Evolutionary conservation across 64 coral and sea anemone species (phyloP).

Genomic region (Dendrophyllia cribrosa): DNA sequence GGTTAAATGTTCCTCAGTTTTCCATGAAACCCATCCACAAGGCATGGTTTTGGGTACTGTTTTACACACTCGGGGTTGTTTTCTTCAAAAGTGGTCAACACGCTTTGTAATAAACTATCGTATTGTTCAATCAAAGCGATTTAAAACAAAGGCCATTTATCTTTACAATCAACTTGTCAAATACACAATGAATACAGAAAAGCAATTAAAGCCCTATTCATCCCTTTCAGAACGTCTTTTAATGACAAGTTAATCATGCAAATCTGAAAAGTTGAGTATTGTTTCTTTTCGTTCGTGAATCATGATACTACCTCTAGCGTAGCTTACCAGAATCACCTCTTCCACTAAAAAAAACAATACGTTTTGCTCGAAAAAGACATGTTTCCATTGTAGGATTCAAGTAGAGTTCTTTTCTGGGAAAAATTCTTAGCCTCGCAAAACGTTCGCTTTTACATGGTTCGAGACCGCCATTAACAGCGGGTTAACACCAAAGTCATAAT

Average conservation of each 20-base stretch:
- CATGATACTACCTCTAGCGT: too few species aligned
- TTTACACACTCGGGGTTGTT: background rate
- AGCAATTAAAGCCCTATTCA: slow-evolving; percentile 45
- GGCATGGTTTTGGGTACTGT: too few species aligned
- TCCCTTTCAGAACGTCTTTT: slow-evolving; percentile 8
- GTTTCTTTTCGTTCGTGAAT: too few species aligned
- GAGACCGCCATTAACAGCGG: background rate
- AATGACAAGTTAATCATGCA: slow-evolving; percentile 6
- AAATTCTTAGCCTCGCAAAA: too few species aligned
- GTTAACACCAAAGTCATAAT: slow-evolving; percentile 13
- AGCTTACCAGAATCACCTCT: too few species aligned
- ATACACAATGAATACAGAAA: background rate
- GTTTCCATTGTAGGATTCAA: too few species aligned
- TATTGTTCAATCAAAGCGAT: background rate
- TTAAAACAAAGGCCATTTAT: background rate
- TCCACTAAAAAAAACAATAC: too few species aligned
- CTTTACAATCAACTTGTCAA: slow-evolving; percentile 34
- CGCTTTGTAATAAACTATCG: background rate
- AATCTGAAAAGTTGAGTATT: background rate
- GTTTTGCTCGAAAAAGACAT: too few species aligned
- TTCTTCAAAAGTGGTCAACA: background rate
- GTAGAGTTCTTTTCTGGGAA: too few species aligned
- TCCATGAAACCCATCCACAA: too few species aligned
- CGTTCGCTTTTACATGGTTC: too few species aligned
- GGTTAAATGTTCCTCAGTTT: too few species aligned